These are phyloP conservation scores for Lampris megalopsis DNA, from an alignment of 2,113 vertebrate genomes.

Conservation along the genomic window DNA sequence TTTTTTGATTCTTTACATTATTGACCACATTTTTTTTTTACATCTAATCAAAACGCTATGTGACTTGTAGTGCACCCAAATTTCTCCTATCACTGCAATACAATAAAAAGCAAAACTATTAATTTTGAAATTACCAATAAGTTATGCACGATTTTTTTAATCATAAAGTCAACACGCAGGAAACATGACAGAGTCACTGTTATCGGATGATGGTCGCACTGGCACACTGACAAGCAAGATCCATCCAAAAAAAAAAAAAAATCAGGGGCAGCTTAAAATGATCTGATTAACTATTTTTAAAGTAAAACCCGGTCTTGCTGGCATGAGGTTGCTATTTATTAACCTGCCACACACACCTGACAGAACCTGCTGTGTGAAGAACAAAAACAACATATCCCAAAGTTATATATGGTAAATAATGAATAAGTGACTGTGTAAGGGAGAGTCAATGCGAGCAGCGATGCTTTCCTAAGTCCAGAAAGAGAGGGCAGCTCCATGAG, in stretches of 20 bases:
- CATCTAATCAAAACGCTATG: no score
- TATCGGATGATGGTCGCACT: no score
- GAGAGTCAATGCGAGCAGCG: constrained; percentile 8
- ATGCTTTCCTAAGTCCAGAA: constrained; percentile 35
- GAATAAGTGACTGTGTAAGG: background rate
- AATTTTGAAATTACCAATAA: no score
- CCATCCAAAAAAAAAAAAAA: background rate
- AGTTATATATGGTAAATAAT: background rate
- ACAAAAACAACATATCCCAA: background rate
- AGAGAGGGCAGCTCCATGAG: constrained; percentile 39
- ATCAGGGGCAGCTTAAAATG: background rate
- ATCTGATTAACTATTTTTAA: background rate
- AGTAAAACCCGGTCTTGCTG: background rate
- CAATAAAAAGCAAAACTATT: no score
- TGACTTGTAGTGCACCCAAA: no score
- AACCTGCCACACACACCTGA: background rate
- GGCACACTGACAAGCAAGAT: background rate
- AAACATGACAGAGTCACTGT: no score
- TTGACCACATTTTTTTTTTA: no score
- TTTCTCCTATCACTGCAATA: no score
- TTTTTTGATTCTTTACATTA: no score
- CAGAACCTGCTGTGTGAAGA: constrained; percentile 2
- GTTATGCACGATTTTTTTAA: no score
- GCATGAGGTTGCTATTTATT: background rate
- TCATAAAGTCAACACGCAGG: no score